Base-by-base conservation (phyloP, 2,888 invertebrate species). In the Drosophila robusta region DNA sequence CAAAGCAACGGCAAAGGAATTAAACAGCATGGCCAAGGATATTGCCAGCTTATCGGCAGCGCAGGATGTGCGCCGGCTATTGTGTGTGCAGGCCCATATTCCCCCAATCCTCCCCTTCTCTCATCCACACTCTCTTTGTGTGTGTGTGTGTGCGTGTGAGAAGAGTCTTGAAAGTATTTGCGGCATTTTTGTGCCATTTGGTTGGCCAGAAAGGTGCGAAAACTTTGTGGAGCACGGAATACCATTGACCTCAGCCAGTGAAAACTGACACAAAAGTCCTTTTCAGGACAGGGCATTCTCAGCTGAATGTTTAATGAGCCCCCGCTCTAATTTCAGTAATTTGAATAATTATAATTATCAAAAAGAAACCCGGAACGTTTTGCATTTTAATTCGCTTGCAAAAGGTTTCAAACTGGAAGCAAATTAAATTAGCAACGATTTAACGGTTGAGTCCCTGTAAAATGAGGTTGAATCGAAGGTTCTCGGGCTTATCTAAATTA, bases 121-220 rank as follows among this genome's bases (percentile, higher is more conserved):
- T 5, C 11, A 7, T 47, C 4, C 24, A 18, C 11, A 9, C 18
- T 26, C 5, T 16, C 4, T 36, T 3, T 7, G 1, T 24, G n/a
- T 24, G 9, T 7, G 1, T 24, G n/a, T 24, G 9, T 26, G 11
- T 18, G 26, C 26, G 44, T 41, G 24, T 36, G 65, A 14, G 39
- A 32, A 36, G 50, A 44, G 51, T 63, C 54, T 66, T 68, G 47
- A 52, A 86, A 72, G 80, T 67, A 85, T 85, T 83, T 70, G 71
- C 51, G 74, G 87, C 65, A 85, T 88, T 88, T 83, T 74, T 39
- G 60, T 69, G 72, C 80, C 64, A 80, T 88, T 85, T 68, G 73
- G 67, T 73, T 57, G 64, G 51, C 47, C 56, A 57, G 47, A 65
- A 75, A 83, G 83, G 88, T 84, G 83, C 62, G 66, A 88, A 82